Percentiles rank a stretch among this genome's conserved stretches.
Evolutionary conservation across 2,797 vertebrate species (phyloP).

Genomic region (Rhynchonycteris naso): DNA sequence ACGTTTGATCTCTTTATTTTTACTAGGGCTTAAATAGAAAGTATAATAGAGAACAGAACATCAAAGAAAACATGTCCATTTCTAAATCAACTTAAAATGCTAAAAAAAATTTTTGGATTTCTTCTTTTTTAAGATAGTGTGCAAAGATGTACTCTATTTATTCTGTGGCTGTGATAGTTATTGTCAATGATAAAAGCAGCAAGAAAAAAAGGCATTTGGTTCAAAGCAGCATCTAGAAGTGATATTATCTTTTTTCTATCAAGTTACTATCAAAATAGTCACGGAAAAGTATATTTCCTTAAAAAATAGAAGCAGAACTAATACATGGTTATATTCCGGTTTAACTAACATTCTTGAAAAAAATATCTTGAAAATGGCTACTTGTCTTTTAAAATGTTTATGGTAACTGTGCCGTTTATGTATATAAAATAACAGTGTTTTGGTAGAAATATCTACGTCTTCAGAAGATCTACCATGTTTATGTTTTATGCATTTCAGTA

Average conservation of each 20-base stretch:
- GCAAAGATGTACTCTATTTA: not conserved
- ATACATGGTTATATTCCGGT: not conserved
- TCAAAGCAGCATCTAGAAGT: not conserved
- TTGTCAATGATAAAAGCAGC: constrained; percentile 34
- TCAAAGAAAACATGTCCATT: constrained; percentile 51
- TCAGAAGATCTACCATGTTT: not conserved
- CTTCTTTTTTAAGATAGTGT: not conserved
- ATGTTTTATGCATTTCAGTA: not conserved
- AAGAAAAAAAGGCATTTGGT: not conserved
- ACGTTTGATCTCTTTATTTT: constrained; percentile 1
- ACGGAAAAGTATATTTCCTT: not conserved
- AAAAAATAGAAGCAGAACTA: not conserved
- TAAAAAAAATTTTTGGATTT: constrained; percentile 22
- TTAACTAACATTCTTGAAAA: not conserved
- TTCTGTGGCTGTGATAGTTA: constrained; percentile 29
- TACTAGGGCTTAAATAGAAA: constrained; percentile 13
- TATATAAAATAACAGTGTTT: not conserved
- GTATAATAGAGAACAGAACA: not conserved
- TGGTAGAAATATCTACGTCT: not conserved
- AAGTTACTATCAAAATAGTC: not conserved
- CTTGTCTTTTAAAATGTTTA: constrained; percentile 5
- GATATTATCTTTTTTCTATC: not conserved
- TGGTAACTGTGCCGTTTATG: not conserved
- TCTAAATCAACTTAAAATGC: constrained; percentile 44
- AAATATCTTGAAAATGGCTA: not conserved